phyloP scores from a whole-genome alignment of 2,888 invertebrate species.

The Eupeodes luniger region DNA sequence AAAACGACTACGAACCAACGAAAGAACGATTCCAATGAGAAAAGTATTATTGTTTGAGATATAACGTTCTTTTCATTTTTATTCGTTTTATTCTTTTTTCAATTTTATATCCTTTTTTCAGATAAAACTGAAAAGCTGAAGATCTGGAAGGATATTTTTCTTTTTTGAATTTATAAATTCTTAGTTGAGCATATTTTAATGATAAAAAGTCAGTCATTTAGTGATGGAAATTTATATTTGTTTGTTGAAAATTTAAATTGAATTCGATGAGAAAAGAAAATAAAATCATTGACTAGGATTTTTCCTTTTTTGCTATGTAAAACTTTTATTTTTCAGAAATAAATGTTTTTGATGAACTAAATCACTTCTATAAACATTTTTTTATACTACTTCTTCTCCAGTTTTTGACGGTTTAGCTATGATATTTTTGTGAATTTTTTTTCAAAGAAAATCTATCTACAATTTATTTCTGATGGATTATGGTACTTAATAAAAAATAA shows the following conservation, averaged over 20 bases:
- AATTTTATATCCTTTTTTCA: neutral
- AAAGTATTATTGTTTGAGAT: constrained; percentile 49
- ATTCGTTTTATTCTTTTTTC: neutral
- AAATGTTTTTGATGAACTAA: constrained; percentile 1
- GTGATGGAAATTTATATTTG: constrained; percentile 7
- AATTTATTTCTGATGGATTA: too few species aligned
- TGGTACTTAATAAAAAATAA: too few species aligned
- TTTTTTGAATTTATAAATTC: neutral
- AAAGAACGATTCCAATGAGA: constrained; percentile 51
- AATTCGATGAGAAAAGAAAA: constrained; percentile 2
- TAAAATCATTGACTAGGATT: neutral
- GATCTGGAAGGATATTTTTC: neutral
- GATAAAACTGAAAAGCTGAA: constrained; percentile 26
- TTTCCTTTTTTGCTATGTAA: neutral
- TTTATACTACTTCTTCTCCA: neutral
- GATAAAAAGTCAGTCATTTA: constrained; percentile 23
- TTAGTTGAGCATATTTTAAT: neutral
- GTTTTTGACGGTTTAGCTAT: neutral
- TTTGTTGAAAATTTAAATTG: constrained; percentile 11
- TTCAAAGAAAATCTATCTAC: too few species aligned
- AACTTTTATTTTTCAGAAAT: neutral
- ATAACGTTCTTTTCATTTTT: constrained; percentile 23
- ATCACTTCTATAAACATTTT: neutral
- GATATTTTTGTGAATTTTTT: too few species aligned
- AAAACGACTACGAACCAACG: constrained; percentile 13